Evolutionary conservation across 2,113 vertebrate species (phyloP).

Genomic region (Trematomus loennbergii): DNA sequence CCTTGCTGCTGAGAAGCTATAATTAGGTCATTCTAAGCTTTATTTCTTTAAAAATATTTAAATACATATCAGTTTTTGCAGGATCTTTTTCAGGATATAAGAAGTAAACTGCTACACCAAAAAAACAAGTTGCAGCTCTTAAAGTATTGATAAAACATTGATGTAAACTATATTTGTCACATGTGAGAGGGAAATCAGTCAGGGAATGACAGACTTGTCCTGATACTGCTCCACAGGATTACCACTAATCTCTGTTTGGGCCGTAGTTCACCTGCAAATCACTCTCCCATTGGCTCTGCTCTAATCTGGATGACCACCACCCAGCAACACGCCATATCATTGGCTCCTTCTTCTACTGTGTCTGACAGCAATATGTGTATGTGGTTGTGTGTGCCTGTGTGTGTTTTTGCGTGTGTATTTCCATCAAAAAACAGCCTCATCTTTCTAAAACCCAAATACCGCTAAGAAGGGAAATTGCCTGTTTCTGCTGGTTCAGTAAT

Average conservation of each 20-base stretch:
- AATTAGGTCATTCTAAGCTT: neutral
- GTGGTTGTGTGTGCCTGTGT: slow-evolving; percentile 4
- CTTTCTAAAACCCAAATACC: neutral
- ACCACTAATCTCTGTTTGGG: slow-evolving; percentile 76
- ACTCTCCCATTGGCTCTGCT: slow-evolving; percentile 64
- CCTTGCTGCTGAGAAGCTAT: neutral
- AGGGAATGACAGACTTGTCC: slow-evolving; percentile 35
- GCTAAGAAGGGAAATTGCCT: neutral
- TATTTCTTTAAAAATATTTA: neutral
- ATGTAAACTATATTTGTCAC: neutral
- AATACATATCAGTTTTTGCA: neutral
- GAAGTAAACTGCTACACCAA: neutral
- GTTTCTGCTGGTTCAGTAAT: slow-evolving; percentile 3
- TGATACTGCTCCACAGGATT: slow-evolving; percentile 71
- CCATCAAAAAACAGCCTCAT: slow-evolving; percentile 34
- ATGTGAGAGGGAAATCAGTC: slow-evolving; percentile 26
- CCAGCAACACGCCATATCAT: slow-evolving; percentile 43
- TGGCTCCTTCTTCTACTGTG: slow-evolving; percentile 42
- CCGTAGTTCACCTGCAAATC: slow-evolving; percentile 36
- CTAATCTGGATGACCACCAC: slow-evolving; percentile 65
- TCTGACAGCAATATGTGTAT: slow-evolving; percentile 7
- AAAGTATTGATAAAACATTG: neutral
- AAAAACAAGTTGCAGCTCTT: neutral
- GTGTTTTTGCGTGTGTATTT: slow-evolving; percentile 12
- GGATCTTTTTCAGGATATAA: neutral